phyloP scores from a whole-genome alignment of 2,888 invertebrate genomes.

The Parapristionchus giblindavisi region DNA sequence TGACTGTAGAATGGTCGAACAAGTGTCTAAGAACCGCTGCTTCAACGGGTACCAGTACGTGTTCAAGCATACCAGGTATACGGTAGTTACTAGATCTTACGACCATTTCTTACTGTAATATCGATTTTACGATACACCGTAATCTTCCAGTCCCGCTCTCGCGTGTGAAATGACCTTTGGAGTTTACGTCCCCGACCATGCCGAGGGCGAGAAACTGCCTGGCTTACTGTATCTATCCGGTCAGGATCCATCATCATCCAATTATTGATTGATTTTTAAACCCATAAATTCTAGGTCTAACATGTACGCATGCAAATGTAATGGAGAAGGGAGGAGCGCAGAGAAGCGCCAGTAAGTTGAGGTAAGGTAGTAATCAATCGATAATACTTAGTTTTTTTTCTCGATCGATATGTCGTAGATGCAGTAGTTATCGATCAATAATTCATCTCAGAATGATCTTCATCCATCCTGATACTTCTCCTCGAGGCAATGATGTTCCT shows the following conservation, averaged over 20 bases:
- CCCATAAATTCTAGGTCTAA: conserved; percentile 75
- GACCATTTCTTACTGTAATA: no score
- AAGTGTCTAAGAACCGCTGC: conserved; percentile 75
- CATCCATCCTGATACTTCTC: conserved; percentile 87
- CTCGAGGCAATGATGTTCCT: conserved; percentile 83
- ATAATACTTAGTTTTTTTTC: no score
- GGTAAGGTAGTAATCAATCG: no score
- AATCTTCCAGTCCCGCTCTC: conserved; percentile 76
- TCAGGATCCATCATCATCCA: neutral
- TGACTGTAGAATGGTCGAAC: conserved; percentile 6
- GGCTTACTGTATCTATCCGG: conserved; percentile 35
- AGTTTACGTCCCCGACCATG: conserved; percentile 85
- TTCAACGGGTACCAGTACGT: conserved; percentile 88
- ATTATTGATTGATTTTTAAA: no score
- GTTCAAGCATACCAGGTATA: conserved; percentile 82
- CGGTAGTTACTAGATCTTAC: no score
- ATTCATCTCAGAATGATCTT: conserved; percentile 77
- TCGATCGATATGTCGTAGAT: no score
- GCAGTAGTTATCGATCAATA: no score
- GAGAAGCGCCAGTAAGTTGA: conserved; percentile 77
- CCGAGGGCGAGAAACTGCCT: conserved; percentile 19
- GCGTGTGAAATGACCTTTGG: conserved; percentile 93
- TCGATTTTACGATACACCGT: no score
- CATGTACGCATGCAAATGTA: conserved; percentile 94
- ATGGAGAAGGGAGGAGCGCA: conserved; percentile 95